Evolutionary conservation across 2,113 vertebrate species (phyloP), one percentile per base, ranked within the genome.

Genomic region (Dasypus novemcinctus): DNA sequence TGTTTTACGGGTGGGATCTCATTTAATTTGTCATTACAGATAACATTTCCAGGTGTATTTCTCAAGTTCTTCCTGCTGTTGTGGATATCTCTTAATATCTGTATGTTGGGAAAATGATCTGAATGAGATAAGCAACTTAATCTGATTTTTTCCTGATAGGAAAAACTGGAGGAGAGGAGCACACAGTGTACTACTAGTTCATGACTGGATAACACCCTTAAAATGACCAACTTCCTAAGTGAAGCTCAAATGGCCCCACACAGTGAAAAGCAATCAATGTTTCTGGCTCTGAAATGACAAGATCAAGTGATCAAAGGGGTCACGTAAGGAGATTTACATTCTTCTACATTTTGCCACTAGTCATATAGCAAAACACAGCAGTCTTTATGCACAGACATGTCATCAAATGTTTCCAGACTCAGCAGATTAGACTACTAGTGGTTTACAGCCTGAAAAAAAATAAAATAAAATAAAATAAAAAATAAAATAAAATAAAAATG

Each of bases 1-100:
- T 91, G 94, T 91, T 96, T 93, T 90, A 94, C 96, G 95, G 88
- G 88, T 61, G 88, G 91, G 71, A 90, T 95, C 78, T 94, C 92
- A 95, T 96, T 95, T 82, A 95, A 94, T 94, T 96, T 96, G 85
- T 91, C 96, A 97, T 97, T 92, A 85, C 59, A 72, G 38, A 92
- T 90, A 97, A 95, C 63, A 86, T 96, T 96, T 96, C 96, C 94
- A 96, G 92, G 94, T 94, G 61, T 88, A 54, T 43, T 68, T 78
- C 82, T 93, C 92, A 91, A 79, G 82, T 74, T 83, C 79, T 97
- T 85, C 86, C 95, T 93, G 85, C 81, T 93, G 49, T 79, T 95
- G 82, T 84, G 75, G 83, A 43, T 82, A 64, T n/a, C 86, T 95
- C 75, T 95, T 89, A 91, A 38, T 90, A 93, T 57, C 80, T 78